Evolutionary conservation across 2,113 vertebrate species (phyloP).

Genomic region (Empidonax alnorum): DNA sequence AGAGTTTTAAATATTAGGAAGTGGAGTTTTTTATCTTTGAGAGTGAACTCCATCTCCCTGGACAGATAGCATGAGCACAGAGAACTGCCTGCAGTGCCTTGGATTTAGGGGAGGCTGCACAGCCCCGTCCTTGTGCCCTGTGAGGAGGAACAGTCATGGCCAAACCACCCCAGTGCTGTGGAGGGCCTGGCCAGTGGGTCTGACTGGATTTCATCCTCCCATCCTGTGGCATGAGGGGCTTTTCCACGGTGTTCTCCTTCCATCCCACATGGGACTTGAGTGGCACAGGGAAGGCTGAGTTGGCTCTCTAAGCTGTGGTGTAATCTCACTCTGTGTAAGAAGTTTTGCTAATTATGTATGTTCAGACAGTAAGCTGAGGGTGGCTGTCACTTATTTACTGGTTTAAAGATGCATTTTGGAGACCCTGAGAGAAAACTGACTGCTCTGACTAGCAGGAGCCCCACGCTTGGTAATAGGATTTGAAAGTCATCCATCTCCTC

Average conservation of each 20-base stretch:
- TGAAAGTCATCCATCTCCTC: background rate
- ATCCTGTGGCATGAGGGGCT: background rate
- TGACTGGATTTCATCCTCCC: background rate
- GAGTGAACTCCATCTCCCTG: background rate
- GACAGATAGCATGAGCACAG: accelerated
- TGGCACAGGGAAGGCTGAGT: background rate
- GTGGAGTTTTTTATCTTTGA: background rate
- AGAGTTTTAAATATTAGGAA: background rate
- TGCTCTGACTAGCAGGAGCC: background rate
- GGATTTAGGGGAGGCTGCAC: background rate
- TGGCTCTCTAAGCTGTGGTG: background rate
- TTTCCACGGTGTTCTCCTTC: background rate
- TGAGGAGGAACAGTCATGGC: background rate
- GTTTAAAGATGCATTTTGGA: background rate
- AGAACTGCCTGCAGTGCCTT: background rate
- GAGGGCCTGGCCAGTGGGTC: no score
- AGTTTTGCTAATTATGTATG: background rate
- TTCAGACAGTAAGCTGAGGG: background rate
- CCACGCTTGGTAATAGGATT: background rate
- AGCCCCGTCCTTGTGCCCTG: accelerated
- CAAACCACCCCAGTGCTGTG: accelerated
- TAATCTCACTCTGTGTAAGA: accelerated
- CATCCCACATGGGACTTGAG: accelerated
- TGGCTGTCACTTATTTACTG: background rate
- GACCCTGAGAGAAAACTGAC: background rate